These are phyloP conservation scores for Muscidifurax raptorellus DNA, from an alignment of 1,140 invertebrate genomes.

Conservation along the genomic window DNA sequence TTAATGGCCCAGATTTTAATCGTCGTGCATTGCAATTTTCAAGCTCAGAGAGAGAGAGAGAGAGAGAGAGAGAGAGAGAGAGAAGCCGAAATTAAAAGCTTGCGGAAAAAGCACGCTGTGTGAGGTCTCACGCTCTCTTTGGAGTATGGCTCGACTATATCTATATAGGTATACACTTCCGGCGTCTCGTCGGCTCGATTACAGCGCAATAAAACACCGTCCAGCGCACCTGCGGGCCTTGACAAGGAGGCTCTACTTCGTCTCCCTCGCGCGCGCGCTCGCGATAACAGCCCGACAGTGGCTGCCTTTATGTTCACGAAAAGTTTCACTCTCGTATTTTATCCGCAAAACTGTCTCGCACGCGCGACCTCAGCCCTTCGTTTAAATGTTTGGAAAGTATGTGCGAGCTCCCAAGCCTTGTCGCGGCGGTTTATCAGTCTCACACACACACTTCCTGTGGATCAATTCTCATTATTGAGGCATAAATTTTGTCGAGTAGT, in stretches of 20 bases:
- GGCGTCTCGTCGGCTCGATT: constrained; percentile 68
- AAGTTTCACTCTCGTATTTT: constrained; percentile 43
- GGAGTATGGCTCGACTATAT: constrained; percentile 60
- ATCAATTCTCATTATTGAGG: neutral
- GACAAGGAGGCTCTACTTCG: constrained; percentile 38
- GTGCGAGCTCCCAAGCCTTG: neutral
- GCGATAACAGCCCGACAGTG: constrained; percentile 63
- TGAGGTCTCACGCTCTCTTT: constrained; percentile 63
- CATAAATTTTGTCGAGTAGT: neutral
- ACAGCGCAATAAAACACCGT: constrained; percentile 69
- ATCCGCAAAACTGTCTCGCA: constrained; percentile 38
- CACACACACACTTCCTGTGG: neutral
- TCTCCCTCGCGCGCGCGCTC: neutral
- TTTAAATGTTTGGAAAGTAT: constrained; percentile 27
- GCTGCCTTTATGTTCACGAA: constrained; percentile 55
- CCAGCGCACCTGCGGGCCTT: constrained; percentile 66
- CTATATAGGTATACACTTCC: constrained; percentile 64
- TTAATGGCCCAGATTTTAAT: constrained; percentile 44
- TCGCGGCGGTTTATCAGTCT: neutral
- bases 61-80: no score
- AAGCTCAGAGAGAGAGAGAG: no score
- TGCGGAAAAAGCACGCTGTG: constrained; percentile 43
- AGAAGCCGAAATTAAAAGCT: no score
- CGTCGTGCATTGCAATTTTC: no score
- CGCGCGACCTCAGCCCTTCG: neutral